Conservation (phyloP, 1,140 invertebrate genomes). For the Drepana arcuata region DNA sequence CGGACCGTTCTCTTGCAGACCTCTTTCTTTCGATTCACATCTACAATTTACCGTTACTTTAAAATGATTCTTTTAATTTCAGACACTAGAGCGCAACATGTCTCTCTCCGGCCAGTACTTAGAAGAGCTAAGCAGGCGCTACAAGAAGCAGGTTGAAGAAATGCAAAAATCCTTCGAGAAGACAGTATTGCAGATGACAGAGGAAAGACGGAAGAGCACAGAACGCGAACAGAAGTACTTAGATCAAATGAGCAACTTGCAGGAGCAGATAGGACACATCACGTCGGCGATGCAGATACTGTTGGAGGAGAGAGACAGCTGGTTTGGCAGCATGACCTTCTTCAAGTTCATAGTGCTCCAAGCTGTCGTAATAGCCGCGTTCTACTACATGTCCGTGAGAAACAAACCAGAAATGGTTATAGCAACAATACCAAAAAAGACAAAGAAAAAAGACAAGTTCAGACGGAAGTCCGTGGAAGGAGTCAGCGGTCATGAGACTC, state of each 20-base stretch:
- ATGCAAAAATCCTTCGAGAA: constrained; percentile 90
- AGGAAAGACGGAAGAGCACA: constrained; percentile 79
- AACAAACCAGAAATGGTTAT: constrained; percentile 36
- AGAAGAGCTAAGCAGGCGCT: constrained; percentile 93
- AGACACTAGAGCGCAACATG: constrained; percentile 95
- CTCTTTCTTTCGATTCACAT: too few species aligned
- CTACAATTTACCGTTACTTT: too few species aligned
- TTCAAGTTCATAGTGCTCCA: constrained; percentile 66
- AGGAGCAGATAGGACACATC: constrained; percentile 75
- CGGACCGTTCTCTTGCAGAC: too few species aligned
- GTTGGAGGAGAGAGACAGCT: constrained; percentile 77
- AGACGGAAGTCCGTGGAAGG: constrained; percentile 76
- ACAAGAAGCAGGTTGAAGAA: constrained; percentile 97
- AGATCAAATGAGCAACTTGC: constrained; percentile 75
- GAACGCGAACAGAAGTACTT: constrained; percentile 78
- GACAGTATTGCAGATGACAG: constrained; percentile 81
- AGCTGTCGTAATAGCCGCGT: constrained; percentile 39
- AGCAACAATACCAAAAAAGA: constrained; percentile 39
- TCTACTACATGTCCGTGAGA: constrained; percentile 52
- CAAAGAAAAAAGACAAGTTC: constrained; percentile 52
- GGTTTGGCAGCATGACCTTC: constrained; percentile 74
- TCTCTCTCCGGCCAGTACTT: constrained; percentile 95
- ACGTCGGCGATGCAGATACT: constrained; percentile 72
- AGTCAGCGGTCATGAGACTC: constrained; percentile 66
- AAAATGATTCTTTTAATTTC: constrained; percentile 41